Evolutionary conservation across 2,113 vertebrate genomes (phyloP).

Genomic region (Bujurquina vittata): DNA sequence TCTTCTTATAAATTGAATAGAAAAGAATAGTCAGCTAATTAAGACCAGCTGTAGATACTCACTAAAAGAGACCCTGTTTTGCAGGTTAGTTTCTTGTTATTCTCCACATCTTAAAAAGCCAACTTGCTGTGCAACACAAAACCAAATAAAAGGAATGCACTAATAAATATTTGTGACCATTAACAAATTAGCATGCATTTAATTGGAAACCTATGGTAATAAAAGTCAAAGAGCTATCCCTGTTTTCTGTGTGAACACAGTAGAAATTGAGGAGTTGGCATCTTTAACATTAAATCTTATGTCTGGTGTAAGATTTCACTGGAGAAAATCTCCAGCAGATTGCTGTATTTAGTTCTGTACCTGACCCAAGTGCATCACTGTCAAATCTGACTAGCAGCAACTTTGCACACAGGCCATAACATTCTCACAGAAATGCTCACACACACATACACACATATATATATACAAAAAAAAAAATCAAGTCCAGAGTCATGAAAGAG

Average conservation of each 20-base stretch:
- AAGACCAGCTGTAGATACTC: background rate
- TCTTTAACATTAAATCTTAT: background rate
- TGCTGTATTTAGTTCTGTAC: background rate
- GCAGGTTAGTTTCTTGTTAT: no score
- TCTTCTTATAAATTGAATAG: no score
- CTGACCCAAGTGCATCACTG: no score
- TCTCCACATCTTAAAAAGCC: background rate
- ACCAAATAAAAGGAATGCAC: background rate
- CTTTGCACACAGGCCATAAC: background rate
- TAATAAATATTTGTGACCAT: no score
- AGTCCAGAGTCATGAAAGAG: slow-evolving; percentile 48
- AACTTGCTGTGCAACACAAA: background rate
- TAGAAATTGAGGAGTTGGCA: background rate
- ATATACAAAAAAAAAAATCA: background rate
- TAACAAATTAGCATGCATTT: no score
- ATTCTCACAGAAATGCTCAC: slow-evolving; percentile 7
- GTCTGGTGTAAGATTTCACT: background rate
- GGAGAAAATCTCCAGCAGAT: background rate
- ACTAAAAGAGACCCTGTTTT: no score
- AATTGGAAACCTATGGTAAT: no score
- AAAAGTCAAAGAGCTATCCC: no score
- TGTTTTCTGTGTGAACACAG: background rate
- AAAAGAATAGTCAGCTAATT: no score
- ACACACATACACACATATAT: background rate
- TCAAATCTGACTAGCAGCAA: background rate